Evolutionary conservation across 2,888 invertebrate genomes (phyloP).

Genomic region (Tolmerus cingulatus): DNA sequence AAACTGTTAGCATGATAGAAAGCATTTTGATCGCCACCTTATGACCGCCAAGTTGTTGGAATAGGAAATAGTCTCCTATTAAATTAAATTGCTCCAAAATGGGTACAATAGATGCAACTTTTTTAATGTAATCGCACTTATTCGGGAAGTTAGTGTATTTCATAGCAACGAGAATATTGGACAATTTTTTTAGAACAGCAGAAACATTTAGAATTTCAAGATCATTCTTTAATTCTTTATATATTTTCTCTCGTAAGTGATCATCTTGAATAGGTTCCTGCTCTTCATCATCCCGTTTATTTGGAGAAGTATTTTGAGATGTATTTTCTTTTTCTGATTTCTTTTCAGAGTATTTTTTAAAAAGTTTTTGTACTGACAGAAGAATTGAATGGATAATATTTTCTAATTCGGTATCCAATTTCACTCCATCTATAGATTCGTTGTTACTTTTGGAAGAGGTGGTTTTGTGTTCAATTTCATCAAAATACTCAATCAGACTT

Average conservation of each 20-base stretch:
- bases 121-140: conserved; percentile 52
- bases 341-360: conserved; percentile 64
- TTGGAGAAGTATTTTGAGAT: conserved; percentile 49
- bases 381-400: conserved; percentile 66
- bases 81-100: conserved; percentile 79
- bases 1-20: conserved; percentile 82
- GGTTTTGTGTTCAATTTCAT: not conserved
- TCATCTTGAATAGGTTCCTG: conserved; percentile 68
- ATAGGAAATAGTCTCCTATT: conserved; percentile 80
- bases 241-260: conserved; percentile 73
- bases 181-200: conserved; percentile 62
- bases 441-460: conserved; percentile 47
- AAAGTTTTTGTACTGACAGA: conserved; percentile 68
- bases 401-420: conserved; percentile 62
- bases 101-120: conserved; percentile 65
- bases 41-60: conserved; percentile 80
- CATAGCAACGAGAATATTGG: conserved; percentile 62
- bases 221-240: conserved; percentile 71
- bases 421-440: conserved; percentile 48
- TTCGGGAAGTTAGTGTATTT: conserved; percentile 61
- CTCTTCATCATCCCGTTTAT: conserved; percentile 48
- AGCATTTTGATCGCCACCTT: conserved; percentile 83
- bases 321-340: conserved; percentile 46
- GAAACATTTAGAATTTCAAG: conserved; percentile 68
- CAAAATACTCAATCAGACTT: conserved; percentile 45